A percentile compares a stretch with the other conserved stretches of the same genome.
Evolutionary conservation across 2,888 invertebrate genomes (phyloP).

Genomic region (Perdita meconis): DNA sequence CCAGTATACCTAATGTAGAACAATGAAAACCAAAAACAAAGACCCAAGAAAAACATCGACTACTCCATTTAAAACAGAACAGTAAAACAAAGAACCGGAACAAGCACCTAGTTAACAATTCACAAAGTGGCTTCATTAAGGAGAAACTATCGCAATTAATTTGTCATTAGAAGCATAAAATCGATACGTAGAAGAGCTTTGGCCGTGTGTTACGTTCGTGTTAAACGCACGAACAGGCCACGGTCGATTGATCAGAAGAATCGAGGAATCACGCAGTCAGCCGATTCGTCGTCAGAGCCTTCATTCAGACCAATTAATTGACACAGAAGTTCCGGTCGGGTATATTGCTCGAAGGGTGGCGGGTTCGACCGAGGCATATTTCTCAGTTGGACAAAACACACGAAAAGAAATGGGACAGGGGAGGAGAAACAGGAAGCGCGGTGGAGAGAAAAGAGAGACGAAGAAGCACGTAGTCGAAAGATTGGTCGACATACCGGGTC

Average conservation of each 20-base stretch:
- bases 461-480: slow-evolving; percentile 66
- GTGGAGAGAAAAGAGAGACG: background rate
- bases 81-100: no score
- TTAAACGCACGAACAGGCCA: no score
- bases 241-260: slow-evolving; percentile 15
- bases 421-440: background rate
- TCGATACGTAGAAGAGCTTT: no score
- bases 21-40: no score
- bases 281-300: slow-evolving; percentile 7
- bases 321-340: background rate
- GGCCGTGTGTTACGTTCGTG: no score
- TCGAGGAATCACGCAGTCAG: background rate
- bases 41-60: no score
- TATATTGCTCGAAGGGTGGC: background rate
- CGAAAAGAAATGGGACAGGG: background rate
- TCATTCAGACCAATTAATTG: slow-evolving; percentile 6
- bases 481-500: slow-evolving; percentile 79
- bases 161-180: no score
- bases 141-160: no score
- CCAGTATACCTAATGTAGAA: no score
- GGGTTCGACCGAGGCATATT: background rate
- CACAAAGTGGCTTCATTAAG: no score
- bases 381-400: background rate
- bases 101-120: no score
- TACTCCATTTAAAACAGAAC: no score